phyloP scores from a whole-genome alignment of 2,888 invertebrate genomes.

The Melitaea athalia region DNA sequence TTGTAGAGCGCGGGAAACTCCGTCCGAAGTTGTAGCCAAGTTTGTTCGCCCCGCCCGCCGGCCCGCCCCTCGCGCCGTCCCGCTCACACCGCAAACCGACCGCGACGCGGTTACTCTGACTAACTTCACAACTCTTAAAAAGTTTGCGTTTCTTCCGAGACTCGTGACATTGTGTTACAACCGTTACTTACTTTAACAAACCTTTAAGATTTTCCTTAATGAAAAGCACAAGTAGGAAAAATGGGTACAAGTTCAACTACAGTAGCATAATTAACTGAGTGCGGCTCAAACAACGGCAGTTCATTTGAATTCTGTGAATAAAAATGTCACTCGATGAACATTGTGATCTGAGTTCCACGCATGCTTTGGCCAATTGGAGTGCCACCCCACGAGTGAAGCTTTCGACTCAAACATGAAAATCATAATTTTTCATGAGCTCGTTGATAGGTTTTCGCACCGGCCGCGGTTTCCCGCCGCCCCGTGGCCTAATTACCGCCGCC shows the following conservation, averaged over 20 bases:
- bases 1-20: constrained; percentile 58
- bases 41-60: constrained; percentile 60
- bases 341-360: constrained; percentile 60
- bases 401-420: constrained; percentile 72
- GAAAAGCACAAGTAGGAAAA: not conserved
- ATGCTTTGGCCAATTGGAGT: constrained; percentile 65
- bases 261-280: not conserved
- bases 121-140: constrained; percentile 38
- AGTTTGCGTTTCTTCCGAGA: not conserved
- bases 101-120: constrained; percentile 48
- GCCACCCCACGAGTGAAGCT: constrained; percentile 62
- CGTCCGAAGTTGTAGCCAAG: constrained; percentile 59
- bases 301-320: constrained; percentile 19
- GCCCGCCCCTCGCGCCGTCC: constrained; percentile 58
- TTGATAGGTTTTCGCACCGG: constrained; percentile 80
- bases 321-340: constrained; percentile 52
- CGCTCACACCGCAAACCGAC: constrained; percentile 55
- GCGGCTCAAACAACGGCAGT: not conserved
- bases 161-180: not conserved
- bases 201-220: not conserved
- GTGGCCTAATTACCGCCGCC: constrained; percentile 80
- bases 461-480: constrained; percentile 82
- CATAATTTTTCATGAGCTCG: constrained; percentile 82
- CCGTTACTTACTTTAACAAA: not conserved
- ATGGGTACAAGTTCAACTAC: not conserved